A percentile compares a stretch with the other conserved stretches of the same genome.
These are phyloP conservation scores for Montipora capitata DNA, from an alignment of 92 coral and sea anemone species.

Conservation along the genomic window DNA sequence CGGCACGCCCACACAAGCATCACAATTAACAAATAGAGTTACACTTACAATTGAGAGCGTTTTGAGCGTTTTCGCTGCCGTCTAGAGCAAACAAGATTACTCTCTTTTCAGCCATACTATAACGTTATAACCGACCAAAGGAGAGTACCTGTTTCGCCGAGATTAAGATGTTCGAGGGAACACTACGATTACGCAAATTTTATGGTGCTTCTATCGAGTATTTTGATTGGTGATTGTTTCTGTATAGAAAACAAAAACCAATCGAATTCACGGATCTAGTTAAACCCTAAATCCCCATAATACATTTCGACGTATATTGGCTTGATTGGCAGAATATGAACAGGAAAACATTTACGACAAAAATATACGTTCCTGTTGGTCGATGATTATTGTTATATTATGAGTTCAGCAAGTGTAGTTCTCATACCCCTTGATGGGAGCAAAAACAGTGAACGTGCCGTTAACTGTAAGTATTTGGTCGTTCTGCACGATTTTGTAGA, in stretches of 20 bases:
- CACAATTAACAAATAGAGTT: neutral
- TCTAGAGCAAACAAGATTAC: conserved; percentile 58
- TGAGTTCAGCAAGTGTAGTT: conserved; percentile 63
- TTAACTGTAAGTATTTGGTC: conserved; percentile 66
- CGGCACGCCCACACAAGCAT: neutral
- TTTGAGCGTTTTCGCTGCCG: conserved; percentile 63
- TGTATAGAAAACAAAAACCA: neutral
- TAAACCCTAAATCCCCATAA: neutral
- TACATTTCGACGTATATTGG: neutral
- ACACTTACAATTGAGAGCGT: conserved; percentile 72
- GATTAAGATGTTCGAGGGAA: too few species aligned
- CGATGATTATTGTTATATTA: neutral
- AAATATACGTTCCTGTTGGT: neutral
- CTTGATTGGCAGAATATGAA: neutral
- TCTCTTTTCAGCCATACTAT: conserved; percentile 31
- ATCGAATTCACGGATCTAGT: conserved; percentile 17
- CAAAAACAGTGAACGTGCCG: conserved; percentile 79
- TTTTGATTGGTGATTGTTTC: conserved; percentile 28
- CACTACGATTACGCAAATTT: too few species aligned
- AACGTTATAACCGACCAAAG: too few species aligned
- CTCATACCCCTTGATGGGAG: conserved; percentile 83
- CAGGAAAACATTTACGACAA: neutral
- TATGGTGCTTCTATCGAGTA: neutral
- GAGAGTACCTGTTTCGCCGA: too few species aligned
- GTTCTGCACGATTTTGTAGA: neutral